Evolutionary conservation across 2,888 invertebrate species (phyloP), one percentile per base, ranked within the genome.

Genomic region (Junonia oenone): DNA sequence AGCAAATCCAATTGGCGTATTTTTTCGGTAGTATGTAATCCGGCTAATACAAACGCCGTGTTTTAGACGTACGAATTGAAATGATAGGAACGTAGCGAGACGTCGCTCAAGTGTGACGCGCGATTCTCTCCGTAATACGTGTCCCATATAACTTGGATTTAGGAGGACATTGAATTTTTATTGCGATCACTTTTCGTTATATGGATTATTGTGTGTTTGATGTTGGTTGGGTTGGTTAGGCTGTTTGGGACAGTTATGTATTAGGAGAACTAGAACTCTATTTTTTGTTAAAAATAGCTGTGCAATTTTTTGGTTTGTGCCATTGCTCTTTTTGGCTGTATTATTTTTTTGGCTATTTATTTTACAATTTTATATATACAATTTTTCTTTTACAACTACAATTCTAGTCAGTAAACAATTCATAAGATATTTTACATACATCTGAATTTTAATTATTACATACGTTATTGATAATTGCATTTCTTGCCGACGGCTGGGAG

Each of bases 31-130:
- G 65, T 83, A 61, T 72, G 66, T 72, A 33, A 33, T 33, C 19
- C 13, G 56, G 45, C 63, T 62, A 70, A 66, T 78, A 75, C 76
- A 74, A 75, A 72, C 75, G 66, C 63, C 66, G 72, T 75, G 76
- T 67, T 72, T 68, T 68, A 78, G 83, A 82, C 81, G 80, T 81
- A 73, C 76, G 78, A 82, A 83, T 82, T 83, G 82, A 83, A 83
- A 83, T 80, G 79, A 83, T 81, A 78, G 79, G 79, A 82, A 75
- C 73, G 77, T 78, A 71, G 73, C 68, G 78, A 78, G 76, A 78
- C 75, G 80, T 81, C 76, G 72, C 61, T 72, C 65, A 69, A 75
- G 72, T 69, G 72, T 61, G 51, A 53, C 52, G 45, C 56, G 65
- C 63, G 62, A 67, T 68, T 68, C 55, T 59, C 59, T 55, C 50